Base-by-base conservation (phyloP, 2,113 vertebrate genomes). In the Pteruthius melanotis region DNA sequence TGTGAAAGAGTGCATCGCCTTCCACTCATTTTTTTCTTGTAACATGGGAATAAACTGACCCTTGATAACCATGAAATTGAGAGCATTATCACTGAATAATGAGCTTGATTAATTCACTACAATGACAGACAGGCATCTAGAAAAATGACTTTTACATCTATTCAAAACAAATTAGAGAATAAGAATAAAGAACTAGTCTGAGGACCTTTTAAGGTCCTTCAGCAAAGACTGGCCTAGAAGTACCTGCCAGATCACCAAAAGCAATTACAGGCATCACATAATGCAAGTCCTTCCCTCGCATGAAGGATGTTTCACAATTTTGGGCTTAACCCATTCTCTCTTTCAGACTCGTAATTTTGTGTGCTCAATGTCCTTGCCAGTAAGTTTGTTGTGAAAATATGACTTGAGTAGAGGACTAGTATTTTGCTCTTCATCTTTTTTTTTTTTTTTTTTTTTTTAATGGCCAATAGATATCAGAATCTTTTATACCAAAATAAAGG, bases 21-120 rank as follows among this genome's bases (percentile, higher is more conserved):
- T 68, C 57, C 79, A 85, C 57, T 47, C 17, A 17, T 42, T 78
- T 87, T 85, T 85, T 82, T 30, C 35, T 82, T 91, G 18, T 68
- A 83, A 83, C 53, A 49, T 64, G 70, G 79, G 83, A 90, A 93
- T 86, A 79, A 95, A 35, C 44, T 88, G 91, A 92, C 83, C 75
- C 61, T 59, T 85, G 93, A 76, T 90, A 94, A 92, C 57, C 40
- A 47, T 39, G 30, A 71, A 82, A 45, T n/a, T 33, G 56, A 63
- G 20, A 82, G 16, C 44, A 27, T 82, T 85, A 35, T 69, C 47
- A 82, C 26, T 71, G 65, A 82, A 40, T 79, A 92, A 83, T 71
- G 35, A 61, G 31, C 39, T 71, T 50, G 52, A 79, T 88, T 74
- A 89, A 75, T 75, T 87, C 61, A 35, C 23, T 63, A 6, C 37